These are phyloP conservation scores for Hybos culiciformis DNA, from an alignment of 2,888 invertebrate species.

Conservation along the genomic window DNA sequence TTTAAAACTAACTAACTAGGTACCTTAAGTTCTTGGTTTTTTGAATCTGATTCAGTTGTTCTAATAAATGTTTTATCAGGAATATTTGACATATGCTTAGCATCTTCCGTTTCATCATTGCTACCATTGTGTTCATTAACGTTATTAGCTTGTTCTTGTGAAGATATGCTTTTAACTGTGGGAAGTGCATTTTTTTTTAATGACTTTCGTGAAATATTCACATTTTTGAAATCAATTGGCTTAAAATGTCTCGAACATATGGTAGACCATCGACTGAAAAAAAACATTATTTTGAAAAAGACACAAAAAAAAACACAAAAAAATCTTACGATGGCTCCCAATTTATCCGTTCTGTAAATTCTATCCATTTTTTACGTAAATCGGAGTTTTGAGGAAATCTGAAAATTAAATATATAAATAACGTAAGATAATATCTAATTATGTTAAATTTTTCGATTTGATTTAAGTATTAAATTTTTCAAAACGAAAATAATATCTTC, in stretches of 20 bases:
- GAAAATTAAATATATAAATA: no score
- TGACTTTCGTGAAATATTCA: constrained; percentile 25
- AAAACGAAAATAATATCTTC: no score
- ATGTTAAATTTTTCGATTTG: no score
- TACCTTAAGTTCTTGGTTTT: no score
- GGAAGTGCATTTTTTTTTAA: constrained; percentile 31
- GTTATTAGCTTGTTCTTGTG: constrained; percentile 13
- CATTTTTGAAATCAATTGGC: constrained; percentile 27
- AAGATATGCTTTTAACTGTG: constrained; percentile 13
- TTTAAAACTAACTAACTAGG: no score
- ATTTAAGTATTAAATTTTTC: no score
- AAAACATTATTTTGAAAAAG: no score
- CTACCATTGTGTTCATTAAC: constrained; percentile 13
- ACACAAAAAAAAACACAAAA: no score
- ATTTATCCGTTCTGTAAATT: constrained; percentile 28
- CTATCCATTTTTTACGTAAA: constrained; percentile 29
- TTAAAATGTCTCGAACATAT: constrained; percentile 33
- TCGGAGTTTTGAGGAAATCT: constrained; percentile 32
- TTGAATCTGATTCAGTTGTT: no score
- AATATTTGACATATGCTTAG: neutral
- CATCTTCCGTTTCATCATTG: constrained; percentile 2
- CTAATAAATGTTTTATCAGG: neutral
- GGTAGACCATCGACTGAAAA: constrained; percentile 33
- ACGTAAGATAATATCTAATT: no score
- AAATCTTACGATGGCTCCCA: constrained; percentile 36